Conservation (phyloP, 2,113 vertebrate genomes). For the Actinemys pallida region DNA sequence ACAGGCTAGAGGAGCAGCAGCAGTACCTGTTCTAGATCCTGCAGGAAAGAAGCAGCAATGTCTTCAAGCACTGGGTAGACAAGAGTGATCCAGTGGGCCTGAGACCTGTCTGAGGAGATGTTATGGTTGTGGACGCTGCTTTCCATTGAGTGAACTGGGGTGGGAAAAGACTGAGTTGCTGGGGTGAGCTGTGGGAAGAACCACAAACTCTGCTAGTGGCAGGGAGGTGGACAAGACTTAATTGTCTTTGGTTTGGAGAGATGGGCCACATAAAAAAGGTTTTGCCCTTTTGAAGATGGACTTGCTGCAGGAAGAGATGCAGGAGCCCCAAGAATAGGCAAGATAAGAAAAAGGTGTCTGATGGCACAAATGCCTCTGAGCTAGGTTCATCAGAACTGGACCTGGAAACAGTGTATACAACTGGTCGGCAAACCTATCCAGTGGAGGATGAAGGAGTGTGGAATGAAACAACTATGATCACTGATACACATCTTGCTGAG, state of each 20-base stretch:
- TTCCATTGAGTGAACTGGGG: background rate
- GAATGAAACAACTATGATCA: too few relatives aligned
- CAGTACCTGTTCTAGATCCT: background rate
- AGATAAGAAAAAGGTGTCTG: background rate
- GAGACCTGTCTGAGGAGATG: background rate
- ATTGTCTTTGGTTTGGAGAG: background rate
- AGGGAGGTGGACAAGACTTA: background rate
- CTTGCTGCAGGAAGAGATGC: background rate
- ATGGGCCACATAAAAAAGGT: background rate
- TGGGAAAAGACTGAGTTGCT: background rate
- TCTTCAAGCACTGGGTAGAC: background rate
- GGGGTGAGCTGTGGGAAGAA: background rate
- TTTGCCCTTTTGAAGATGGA: background rate
- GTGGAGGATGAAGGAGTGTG: too few relatives aligned
- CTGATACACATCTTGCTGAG: too few relatives aligned
- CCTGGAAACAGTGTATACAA: too few relatives aligned
- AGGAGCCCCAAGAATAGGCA: background rate
- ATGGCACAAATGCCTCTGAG: background rate
- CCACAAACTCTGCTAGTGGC: background rate
- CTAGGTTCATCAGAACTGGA: background rate
- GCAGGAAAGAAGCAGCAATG: background rate
- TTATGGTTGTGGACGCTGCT: background rate
- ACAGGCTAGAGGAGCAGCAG: background rate
- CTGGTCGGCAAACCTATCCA: too few relatives aligned
- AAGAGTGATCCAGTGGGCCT: background rate